Percentiles rank a stretch among this genome's conserved stretches.
phyloP scores from a whole-genome alignment of 2,113 vertebrate genomes.

The Lepus timidus region DNA sequence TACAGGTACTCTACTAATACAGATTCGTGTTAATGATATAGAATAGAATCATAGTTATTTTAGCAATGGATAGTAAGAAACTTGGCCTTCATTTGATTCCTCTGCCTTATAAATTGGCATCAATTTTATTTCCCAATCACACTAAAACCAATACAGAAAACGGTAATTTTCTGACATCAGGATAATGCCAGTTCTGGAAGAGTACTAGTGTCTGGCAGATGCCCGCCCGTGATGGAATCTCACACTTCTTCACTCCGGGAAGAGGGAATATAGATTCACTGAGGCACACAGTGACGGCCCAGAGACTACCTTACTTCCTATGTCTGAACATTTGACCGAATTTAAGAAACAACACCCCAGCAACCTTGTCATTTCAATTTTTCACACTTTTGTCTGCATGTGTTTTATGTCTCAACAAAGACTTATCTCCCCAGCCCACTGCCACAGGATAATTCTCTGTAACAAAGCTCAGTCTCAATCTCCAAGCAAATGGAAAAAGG shows the following conservation, averaged over 20 bases:
- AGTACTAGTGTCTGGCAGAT: background rate
- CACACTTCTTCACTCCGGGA: background rate
- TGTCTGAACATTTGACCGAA: constrained; percentile 59
- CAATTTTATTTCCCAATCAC: background rate
- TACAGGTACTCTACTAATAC: accelerated
- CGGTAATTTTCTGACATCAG: background rate
- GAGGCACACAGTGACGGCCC: background rate
- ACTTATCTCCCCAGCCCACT: constrained; percentile 79
- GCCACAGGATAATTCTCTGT: constrained; percentile 79
- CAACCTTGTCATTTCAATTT: constrained; percentile 75
- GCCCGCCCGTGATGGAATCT: background rate
- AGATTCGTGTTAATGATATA: background rate
- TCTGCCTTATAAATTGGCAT: background rate
- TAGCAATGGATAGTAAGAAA: background rate
- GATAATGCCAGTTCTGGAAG: background rate
- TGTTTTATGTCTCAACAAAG: constrained; percentile 79
- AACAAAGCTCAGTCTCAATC: constrained; percentile 79
- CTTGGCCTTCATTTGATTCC: background rate
- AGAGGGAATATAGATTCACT: background rate
- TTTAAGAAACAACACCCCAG: constrained; percentile 75
- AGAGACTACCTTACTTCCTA: constrained; percentile 53
- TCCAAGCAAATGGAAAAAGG: constrained; percentile 72
- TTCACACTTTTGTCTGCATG: constrained; percentile 71
- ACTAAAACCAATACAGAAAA: constrained; percentile 20
- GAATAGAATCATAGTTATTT: background rate